These are phyloP conservation scores for Cactoblastis cactorum DNA, from an alignment of 2,888 invertebrate genomes.

Conservation along the genomic window DNA sequence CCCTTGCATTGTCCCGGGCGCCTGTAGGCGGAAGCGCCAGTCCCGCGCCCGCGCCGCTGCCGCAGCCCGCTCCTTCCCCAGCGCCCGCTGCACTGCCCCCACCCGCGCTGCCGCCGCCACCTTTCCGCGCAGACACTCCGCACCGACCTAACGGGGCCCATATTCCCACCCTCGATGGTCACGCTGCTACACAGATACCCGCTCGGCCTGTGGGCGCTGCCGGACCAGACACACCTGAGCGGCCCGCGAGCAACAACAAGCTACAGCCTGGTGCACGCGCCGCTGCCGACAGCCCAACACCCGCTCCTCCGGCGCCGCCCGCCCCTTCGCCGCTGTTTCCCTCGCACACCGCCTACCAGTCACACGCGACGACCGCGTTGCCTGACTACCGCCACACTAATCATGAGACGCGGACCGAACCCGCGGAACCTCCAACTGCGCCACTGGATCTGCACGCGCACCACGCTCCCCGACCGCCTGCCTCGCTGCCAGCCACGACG, in stretches of 20 bases:
- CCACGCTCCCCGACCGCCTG: slow-evolving; percentile 44
- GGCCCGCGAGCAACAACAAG: slow-evolving; percentile 68
- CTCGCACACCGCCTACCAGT: slow-evolving; percentile 71
- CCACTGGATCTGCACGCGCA: slow-evolving; percentile 64
- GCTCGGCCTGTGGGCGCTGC: slow-evolving; percentile 65
- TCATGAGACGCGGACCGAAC: slow-evolving; percentile 78
- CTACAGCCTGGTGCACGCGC: slow-evolving; percentile 69
- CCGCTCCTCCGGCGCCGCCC: slow-evolving; percentile 66
- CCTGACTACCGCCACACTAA: slow-evolving; percentile 73
- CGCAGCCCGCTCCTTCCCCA: slow-evolving; percentile 84
- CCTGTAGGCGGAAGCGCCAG: slow-evolving; percentile 80
- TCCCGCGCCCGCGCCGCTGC: slow-evolving; percentile 83
- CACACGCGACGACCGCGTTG: slow-evolving; percentile 67
- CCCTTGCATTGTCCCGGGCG: slow-evolving; percentile 81
- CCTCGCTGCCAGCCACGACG: slow-evolving; percentile 33
- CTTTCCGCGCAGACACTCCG: slow-evolving; percentile 77
- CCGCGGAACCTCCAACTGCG: slow-evolving; percentile 48
- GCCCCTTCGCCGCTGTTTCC: slow-evolving; percentile 67
- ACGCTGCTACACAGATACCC: slow-evolving; percentile 67
- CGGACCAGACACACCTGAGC: slow-evolving; percentile 65
- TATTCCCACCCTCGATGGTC: slow-evolving; percentile 67
- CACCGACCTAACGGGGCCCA: slow-evolving; percentile 63
- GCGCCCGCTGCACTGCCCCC: slow-evolving; percentile 84
- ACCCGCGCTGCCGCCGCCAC: slow-evolving; percentile 82
- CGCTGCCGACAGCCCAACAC: slow-evolving; percentile 69